These are phyloP conservation scores for Dorcus parallelipipedus DNA, from an alignment of 2,888 invertebrate species.

Conservation along the genomic window DNA sequence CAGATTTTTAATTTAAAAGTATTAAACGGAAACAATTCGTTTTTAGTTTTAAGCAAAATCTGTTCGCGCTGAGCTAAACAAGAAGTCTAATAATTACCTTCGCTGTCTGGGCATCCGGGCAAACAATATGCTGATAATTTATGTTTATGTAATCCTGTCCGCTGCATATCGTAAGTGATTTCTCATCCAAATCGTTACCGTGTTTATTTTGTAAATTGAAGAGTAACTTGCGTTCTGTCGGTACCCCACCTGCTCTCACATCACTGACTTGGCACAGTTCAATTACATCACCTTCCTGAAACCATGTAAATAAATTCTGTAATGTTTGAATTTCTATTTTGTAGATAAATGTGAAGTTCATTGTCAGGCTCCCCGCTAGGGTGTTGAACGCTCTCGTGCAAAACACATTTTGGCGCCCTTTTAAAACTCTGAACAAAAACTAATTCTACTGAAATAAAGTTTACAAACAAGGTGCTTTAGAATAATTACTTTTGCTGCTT, in stretches of 20 bases:
- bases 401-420: too few relatives aligned
- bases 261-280: slow-evolving; percentile 98
- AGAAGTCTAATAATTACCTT: slow-evolving; percentile 61
- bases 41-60: not conserved
- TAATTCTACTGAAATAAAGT: too few relatives aligned
- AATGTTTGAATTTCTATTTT: not conserved
- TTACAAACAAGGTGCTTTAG: too few relatives aligned
- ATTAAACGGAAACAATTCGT: not conserved
- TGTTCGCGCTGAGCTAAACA: not conserved
- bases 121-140: slow-evolving; percentile 95
- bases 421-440: too few relatives aligned
- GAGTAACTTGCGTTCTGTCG: slow-evolving; percentile 82
- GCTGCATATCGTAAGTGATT: slow-evolving; percentile 94
- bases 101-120: slow-evolving; percentile 87
- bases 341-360: too few relatives aligned
- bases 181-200: slow-evolving; percentile 79
- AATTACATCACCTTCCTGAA: slow-evolving; percentile 96
- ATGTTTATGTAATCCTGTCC: slow-evolving; percentile 99
- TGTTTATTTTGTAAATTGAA: slow-evolving; percentile 76
- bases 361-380: too few relatives aligned
- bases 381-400: too few relatives aligned
- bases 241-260: slow-evolving; percentile 87
- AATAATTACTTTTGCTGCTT: too few relatives aligned
- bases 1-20: not conserved
- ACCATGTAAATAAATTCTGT: slow-evolving; percentile 14